Evolutionary conservation across 2,113 vertebrate species (phyloP).

Genomic region (Xiphias gladius): DNA sequence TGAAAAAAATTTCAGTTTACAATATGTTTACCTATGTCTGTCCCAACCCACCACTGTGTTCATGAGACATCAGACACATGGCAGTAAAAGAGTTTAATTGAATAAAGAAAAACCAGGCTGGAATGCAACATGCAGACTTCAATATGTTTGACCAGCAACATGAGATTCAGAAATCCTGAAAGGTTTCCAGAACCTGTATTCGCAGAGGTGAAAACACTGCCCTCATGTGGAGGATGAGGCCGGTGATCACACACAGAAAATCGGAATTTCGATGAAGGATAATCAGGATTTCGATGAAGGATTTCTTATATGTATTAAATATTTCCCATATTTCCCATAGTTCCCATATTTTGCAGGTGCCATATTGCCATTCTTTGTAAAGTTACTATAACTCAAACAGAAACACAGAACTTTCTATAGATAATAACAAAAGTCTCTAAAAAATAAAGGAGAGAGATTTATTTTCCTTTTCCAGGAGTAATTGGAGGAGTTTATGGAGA

Average conservation of each 20-base stretch:
- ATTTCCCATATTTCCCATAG: neutral
- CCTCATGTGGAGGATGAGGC: conserved; percentile 19
- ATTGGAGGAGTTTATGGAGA: neutral
- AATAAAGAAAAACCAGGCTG: no score
- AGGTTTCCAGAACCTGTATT: neutral
- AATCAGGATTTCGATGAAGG: neutral
- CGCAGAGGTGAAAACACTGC: conserved; percentile 5
- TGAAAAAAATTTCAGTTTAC: conserved; percentile 73
- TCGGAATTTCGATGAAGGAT: neutral
- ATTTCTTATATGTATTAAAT: neutral
- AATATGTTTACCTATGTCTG: conserved; percentile 59
- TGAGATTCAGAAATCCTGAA: neutral
- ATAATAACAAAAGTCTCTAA: neutral
- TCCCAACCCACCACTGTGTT: neutral
- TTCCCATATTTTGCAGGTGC: neutral
- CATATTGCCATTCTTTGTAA: neutral
- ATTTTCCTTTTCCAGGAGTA: neutral
- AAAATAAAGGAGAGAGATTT: neutral
- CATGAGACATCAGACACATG: neutral
- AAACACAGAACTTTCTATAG: neutral
- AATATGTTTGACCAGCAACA: neutral
- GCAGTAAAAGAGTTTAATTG: neutral
- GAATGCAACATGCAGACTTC: neutral
- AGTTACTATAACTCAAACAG: neutral
- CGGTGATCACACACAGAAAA: neutral